Conservation (phyloP, 2,888 invertebrate genomes). For the Aporophyla nigra region DNA sequence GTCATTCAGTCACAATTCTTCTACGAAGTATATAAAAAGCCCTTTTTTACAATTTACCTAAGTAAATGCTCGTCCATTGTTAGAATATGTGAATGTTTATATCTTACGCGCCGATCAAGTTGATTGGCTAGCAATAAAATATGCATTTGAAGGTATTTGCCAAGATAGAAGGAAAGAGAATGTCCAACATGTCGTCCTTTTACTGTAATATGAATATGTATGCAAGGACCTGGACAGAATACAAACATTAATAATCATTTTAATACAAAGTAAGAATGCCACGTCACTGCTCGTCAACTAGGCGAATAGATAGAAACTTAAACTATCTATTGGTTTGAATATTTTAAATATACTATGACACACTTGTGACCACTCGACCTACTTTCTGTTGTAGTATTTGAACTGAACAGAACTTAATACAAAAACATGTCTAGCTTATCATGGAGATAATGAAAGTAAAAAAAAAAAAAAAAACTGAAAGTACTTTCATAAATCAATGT, state of each 20-base stretch:
- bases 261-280: constrained; percentile 35
- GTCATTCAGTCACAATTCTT: constrained; percentile 32
- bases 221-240: constrained; percentile 68
- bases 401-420: constrained; percentile 33
- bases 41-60: constrained; percentile 2
- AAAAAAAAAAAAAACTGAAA: constrained; percentile 15
- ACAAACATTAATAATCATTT: constrained; percentile 32
- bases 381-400: constrained; percentile 54
- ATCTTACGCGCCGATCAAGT: neutral
- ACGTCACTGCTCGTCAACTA: constrained; percentile 31
- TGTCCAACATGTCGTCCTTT: constrained; percentile 72
- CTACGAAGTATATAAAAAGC: constrained; percentile 19
- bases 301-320: constrained; percentile 24
- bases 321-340: constrained; percentile 47
- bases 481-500: constrained; percentile 29
- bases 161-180: constrained; percentile 65
- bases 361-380: constrained; percentile 56
- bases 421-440: constrained; percentile 41
- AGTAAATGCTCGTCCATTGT: constrained; percentile 18
- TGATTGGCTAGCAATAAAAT: constrained; percentile 33
- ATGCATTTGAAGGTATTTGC: constrained; percentile 40
- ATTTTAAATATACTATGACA: constrained; percentile 56
- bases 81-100: constrained; percentile 16
- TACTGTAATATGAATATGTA: constrained; percentile 72
- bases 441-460: constrained; percentile 25